Conservation (phyloP, 2,113 vertebrate genomes). For the Salminus brasiliensis region DNA sequence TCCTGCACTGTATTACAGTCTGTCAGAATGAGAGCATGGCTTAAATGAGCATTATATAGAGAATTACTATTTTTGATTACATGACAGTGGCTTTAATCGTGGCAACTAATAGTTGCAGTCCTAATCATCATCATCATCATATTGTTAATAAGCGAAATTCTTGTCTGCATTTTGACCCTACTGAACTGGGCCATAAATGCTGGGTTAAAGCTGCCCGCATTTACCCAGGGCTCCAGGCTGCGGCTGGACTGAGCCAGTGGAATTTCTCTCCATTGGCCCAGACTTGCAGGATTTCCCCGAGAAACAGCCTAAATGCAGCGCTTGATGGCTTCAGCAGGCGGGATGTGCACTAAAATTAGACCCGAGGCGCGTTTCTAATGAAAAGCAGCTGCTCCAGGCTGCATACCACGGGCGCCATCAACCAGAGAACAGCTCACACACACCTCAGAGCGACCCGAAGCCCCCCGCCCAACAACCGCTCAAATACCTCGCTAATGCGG, state of each 20-base stretch:
- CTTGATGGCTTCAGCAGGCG: constrained; percentile 40
- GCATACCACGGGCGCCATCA: constrained; percentile 70
- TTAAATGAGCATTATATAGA: too few species aligned
- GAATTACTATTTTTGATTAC: too few species aligned
- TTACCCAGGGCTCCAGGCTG: not conserved
- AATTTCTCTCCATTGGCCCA: not conserved
- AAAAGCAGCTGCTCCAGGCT: constrained; percentile 69
- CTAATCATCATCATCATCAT: too few species aligned
- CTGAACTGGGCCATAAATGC: too few species aligned
- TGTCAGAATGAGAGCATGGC: too few species aligned
- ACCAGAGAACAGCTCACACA: constrained; percentile 43
- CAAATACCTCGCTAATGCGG: constrained; percentile 6
- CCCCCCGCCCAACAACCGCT: not conserved
- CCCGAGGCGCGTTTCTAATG: constrained; percentile 63
- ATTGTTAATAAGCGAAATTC: too few species aligned
- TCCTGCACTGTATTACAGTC: too few species aligned
- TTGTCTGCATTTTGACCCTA: too few species aligned
- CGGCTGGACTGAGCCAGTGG: not conserved
- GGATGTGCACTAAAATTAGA: constrained; percentile 69
- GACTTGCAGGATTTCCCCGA: not conserved
- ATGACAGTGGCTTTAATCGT: too few species aligned
- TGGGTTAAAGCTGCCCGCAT: not conserved
- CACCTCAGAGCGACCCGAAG: constrained; percentile 8
- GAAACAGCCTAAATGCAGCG: not conserved
- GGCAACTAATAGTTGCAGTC: too few species aligned